Base-by-base conservation (phyloP, 2,797 vertebrate genomes). In the Pangasius macronema region DNA sequence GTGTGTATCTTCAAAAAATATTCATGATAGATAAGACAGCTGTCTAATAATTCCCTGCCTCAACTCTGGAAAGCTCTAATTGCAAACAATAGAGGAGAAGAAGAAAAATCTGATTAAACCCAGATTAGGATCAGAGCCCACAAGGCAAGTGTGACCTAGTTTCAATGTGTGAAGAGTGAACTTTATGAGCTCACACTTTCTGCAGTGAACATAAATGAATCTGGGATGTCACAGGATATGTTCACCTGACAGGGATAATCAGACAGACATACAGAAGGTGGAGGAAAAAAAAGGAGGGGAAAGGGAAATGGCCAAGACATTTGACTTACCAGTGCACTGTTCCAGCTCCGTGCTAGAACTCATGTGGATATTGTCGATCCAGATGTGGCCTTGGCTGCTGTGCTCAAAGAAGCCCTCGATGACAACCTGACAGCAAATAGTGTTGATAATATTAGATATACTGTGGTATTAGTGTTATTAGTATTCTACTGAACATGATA, bases 301-400 rank as follows among this genome's bases (percentile, higher is more conserved):
- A 18, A 22, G 18, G 33, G 20, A 10, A 53, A 53, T 33, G 10
- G 6, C 36, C 24, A 42, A 36, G 39, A 76, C 5, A 27, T 72
- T 20, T 42, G 67, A 97, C 98, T 68, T 96, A 99, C 98, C 97
- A 93, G 97, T 97, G 87, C 98, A 99, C 92, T 97, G 95, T 91
- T 98, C 97, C 94, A 98, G 94, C 0, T 98, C 97, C 63, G 97
- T 94, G 82, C 96, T 97, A 0, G 94, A 96, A 94, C 96, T 98
- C 80, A 99, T 97, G 92, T 97, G 96, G 91, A 99, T 97, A 95
- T 98, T 97, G 88, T 99, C 97, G 9, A 99, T 97, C 91, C 97
- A 96, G 63, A 99, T 97, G 93, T 97, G 96, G 91, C 98, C 98
- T 0, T 93, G 92, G 87, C 93, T 97, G 33, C 97, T 95, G 3